Conservation (phyloP, 2,888 invertebrate genomes). For the Torymus texanus region DNA sequence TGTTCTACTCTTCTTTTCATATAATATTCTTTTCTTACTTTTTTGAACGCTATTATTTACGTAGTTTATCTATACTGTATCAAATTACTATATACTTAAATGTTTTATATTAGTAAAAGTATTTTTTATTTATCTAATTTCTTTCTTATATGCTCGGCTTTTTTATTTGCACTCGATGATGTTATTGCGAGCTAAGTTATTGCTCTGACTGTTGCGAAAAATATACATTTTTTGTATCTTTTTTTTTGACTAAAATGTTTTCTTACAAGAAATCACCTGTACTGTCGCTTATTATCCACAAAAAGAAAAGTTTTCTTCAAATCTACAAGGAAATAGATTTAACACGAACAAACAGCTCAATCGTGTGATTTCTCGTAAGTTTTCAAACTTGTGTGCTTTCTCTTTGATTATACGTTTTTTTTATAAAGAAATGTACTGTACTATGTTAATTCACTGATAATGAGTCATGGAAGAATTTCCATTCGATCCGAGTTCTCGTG, state of each 20-base stretch:
- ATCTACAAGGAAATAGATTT: no score
- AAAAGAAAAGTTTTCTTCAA: no score
- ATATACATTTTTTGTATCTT: slow-evolving; percentile 18
- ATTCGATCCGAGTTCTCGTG: background rate
- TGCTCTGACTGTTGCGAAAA: slow-evolving; percentile 35
- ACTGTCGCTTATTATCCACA: no score
- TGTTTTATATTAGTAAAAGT: slow-evolving; percentile 17
- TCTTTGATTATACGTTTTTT: slow-evolving; percentile 5
- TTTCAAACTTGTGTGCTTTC: slow-evolving; percentile 2
- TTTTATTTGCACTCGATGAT: slow-evolving; percentile 38
- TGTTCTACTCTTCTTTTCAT: background rate
- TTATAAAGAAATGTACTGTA: slow-evolving; percentile 16
- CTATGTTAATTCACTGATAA: background rate
- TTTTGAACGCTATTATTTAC: slow-evolving; percentile 25
- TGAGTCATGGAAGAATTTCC: no score
- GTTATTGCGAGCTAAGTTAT: slow-evolving; percentile 23
- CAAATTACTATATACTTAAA: background rate
- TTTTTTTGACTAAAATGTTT: background rate
- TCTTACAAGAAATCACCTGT: slow-evolving; percentile 28
- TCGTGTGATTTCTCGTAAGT: slow-evolving; percentile 27
- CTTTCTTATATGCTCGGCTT: slow-evolving; percentile 13
- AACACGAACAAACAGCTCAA: no score
- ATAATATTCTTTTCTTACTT: background rate
- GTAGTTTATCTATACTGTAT: slow-evolving; percentile 29
- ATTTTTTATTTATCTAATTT: background rate